Evolutionary conservation across 2,113 vertebrate genomes (phyloP).

Genomic region (Hucho hucho): DNA sequence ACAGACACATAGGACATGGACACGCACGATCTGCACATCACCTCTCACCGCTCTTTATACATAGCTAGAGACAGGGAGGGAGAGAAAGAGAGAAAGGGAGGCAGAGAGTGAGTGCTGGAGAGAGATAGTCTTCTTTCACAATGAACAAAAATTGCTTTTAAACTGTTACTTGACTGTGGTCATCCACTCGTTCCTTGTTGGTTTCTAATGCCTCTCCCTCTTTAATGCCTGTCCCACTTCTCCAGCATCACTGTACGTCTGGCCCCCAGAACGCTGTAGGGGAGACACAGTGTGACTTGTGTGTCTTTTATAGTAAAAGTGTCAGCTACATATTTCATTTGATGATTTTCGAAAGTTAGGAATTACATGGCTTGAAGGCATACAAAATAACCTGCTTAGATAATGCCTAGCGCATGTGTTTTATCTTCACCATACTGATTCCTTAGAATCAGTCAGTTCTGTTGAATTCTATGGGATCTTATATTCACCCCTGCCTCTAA

Average conservation of each 20-base stretch:
- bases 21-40: not conserved
- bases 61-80: not conserved
- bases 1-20: not conserved
- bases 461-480: conserved; percentile 25
- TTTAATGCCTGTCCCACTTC: no score
- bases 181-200: not conserved
- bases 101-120: not conserved
- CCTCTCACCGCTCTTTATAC: not conserved
- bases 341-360: no score
- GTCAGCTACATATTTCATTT: no score
- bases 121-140: not conserved
- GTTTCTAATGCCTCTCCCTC: no score
- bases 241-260: no score
- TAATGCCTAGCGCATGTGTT: not conserved
- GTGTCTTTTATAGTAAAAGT: no score
- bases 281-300: no score
- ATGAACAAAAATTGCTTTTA: not conserved
- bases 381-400: not conserved
- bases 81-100: not conserved
- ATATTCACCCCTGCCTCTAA: conserved; percentile 18
- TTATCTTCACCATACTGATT: not conserved
- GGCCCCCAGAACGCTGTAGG: no score
- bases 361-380: no score
- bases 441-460: conserved; percentile 12
- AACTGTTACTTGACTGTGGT: not conserved